Percentiles rank a stretch among this genome's conserved stretches.
Evolutionary conservation across 2,113 vertebrate species (phyloP).

Genomic region (Mustela nigripes): DNA sequence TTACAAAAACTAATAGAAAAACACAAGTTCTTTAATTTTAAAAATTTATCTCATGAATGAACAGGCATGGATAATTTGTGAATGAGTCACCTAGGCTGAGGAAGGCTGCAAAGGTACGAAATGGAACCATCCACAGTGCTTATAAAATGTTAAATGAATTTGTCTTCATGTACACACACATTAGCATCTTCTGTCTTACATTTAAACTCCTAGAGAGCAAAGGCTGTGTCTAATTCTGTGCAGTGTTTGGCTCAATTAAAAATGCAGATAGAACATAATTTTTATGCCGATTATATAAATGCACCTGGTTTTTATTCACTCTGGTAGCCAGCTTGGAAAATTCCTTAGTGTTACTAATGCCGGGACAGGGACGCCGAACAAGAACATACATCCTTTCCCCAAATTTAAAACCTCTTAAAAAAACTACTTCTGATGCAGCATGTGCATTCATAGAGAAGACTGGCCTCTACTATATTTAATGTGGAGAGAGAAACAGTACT

Average conservation of each 20-base stretch:
- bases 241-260: constrained; percentile 55
- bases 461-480: constrained; percentile 14
- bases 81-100: background rate
- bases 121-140: background rate
- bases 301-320: constrained; percentile 38
- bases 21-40: background rate
- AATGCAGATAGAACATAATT: constrained; percentile 44
- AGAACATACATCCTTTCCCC: background rate
- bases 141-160: constrained; percentile 56
- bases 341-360: background rate
- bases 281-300: constrained; percentile 50
- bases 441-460: background rate
- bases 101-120: background rate
- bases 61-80: background rate
- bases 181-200: constrained; percentile 32
- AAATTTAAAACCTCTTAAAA: background rate
- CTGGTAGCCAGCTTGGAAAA: constrained; percentile 35
- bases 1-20: constrained; percentile 26
- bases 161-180: background rate
- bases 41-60: background rate
- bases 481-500: constrained; percentile 22
- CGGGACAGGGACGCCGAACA: background rate
- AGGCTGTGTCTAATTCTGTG: constrained; percentile 56
- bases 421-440: background rate
- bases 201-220: constrained; percentile 51